Base-by-base conservation (phyloP, 2,888 invertebrate species). In the Drosophila macrothrix region DNA sequence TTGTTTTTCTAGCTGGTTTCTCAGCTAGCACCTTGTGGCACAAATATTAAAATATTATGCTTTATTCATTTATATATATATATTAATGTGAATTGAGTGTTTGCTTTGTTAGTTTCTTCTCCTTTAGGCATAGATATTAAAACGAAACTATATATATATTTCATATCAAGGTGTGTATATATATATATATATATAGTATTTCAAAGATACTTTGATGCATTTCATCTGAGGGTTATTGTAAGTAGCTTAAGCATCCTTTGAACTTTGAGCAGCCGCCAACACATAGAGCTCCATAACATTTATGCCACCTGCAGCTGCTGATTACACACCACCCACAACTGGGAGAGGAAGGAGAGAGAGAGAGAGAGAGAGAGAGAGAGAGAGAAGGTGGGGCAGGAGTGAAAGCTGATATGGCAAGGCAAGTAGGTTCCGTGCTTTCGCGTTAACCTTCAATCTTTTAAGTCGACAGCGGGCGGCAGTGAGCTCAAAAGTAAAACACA, bases 401-500 rank as follows among this genome's bases (percentile, higher is more conserved):
- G 19, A 41, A 52, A 53, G 63, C 56, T 53, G 68, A 78, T 78
- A 76, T 68, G 53, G 61, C 49, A 58, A 49, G 19, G 12, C 67
- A 65, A 62, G 61, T 28, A 33, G 66, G 50, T 56, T 37, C 31
- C 78, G 50, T 64, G 68, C 63, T 70, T 68, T 58, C 69, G 69
- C 62, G 79, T 75, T 86, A 86, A 88, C 87, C 87, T 88, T 88
- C 87, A 84, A 85, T 86, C 87, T 84, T 80, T 81, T 84, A 75
- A 84, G 87, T 74, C 70, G 82, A 70, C 67, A 66, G 73, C 39
- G 55, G 64, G 58, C 73, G 46, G 46, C 46, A 46, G 46, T 56
- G 66, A 83, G 86, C 79, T 79, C 84, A 78, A 78, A 85, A 85
- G 83, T 74, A 74, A 83, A 76, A 71, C 64, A 82, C 58, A 60